Evolutionary conservation across 2,888 invertebrate species (phyloP).

Genomic region (Petrolisthes manimaculis): DNA sequence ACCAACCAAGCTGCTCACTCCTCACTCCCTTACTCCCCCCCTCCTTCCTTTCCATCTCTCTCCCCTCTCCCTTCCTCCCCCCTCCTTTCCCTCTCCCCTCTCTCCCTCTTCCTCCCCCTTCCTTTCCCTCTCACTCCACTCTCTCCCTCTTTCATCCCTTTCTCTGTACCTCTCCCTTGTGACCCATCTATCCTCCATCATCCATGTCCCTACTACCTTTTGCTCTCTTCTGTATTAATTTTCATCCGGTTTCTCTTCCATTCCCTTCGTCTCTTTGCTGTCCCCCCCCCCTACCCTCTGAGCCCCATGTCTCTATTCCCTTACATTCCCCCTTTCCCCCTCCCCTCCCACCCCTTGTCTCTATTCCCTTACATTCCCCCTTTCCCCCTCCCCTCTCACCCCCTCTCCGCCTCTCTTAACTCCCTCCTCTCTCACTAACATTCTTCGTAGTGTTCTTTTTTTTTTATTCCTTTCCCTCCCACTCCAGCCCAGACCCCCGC

Average conservation of each 20-base stretch:
- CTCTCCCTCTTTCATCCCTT: background rate
- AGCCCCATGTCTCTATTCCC: too few species aligned
- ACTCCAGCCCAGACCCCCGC: too few species aligned
- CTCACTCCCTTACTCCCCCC: background rate
- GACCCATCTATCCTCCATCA: background rate
- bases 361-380: too few species aligned
- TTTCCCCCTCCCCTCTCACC: too few species aligned
- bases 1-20: background rate
- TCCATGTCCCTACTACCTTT: background rate
- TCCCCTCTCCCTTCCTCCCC: background rate
- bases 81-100: background rate
- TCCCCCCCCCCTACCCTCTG: constrained; percentile 2
- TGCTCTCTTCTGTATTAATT: background rate
- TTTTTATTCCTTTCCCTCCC: too few species aligned
- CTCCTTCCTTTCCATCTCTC: background rate
- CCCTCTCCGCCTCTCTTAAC: too few species aligned
- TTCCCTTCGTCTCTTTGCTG: background rate
- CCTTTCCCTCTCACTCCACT: background rate
- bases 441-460: too few species aligned
- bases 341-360: too few species aligned
- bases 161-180: background rate
- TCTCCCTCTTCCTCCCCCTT: background rate
- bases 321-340: too few species aligned
- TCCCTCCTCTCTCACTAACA: too few species aligned
- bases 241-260: background rate